phyloP scores from a whole-genome alignment of 2,113 vertebrate genomes.

The Bagarius yarrelli region DNA sequence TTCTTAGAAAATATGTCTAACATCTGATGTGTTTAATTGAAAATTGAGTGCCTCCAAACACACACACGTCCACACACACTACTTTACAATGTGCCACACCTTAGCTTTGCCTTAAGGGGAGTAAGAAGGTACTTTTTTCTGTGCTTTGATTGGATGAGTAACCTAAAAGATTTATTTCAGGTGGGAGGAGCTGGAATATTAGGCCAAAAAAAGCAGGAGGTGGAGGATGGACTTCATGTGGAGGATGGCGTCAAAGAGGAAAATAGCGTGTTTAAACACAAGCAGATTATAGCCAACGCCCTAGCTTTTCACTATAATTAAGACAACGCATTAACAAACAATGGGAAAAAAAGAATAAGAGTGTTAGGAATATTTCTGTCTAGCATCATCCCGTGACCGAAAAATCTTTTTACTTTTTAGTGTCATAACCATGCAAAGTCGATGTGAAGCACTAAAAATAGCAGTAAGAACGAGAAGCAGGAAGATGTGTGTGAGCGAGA shows the following conservation, averaged over 20 bases:
- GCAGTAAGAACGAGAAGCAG: neutral
- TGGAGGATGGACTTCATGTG: slow-evolving; percentile 3
- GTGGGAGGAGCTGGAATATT: neutral
- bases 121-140: neutral
- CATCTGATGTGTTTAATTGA: neutral
- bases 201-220: neutral
- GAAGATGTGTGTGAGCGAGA: neutral
- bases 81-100: neutral
- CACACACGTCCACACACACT: neutral
- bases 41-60: neutral
- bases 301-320: neutral
- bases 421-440: neutral
- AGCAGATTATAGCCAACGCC: slow-evolving; percentile 14
- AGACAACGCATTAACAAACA: neutral
- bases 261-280: neutral
- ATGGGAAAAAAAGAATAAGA: neutral
- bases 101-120: neutral
- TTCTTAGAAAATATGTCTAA: neutral
- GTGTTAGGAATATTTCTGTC: neutral
- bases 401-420: too few species aligned
- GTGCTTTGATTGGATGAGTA: neutral
- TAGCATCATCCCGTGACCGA: neutral
- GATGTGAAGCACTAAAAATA: neutral
- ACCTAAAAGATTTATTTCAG: neutral
- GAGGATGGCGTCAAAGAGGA: neutral